These are phyloP conservation scores for Elymnias hypermnestra DNA, from an alignment of 1,140 invertebrate species.

Conservation along the genomic window DNA sequence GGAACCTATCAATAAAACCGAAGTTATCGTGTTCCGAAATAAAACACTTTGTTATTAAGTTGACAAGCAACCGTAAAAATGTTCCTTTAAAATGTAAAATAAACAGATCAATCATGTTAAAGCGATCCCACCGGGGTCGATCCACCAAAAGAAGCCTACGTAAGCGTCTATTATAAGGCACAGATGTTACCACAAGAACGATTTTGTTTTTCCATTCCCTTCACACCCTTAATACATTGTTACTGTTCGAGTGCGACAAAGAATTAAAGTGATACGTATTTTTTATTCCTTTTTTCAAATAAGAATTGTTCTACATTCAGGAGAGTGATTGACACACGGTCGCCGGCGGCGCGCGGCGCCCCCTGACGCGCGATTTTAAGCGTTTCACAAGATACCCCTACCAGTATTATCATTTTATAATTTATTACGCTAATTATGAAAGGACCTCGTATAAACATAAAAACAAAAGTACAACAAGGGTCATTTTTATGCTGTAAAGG, in stretches of 20 bases:
- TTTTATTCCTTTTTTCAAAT: conserved; percentile 71
- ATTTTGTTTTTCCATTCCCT: conserved; percentile 39
- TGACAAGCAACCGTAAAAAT: conserved; percentile 76
- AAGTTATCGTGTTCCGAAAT: conserved; percentile 71
- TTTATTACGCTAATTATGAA: conserved; percentile 75
- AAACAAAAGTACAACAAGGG: conserved; percentile 55
- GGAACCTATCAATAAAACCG: conserved; percentile 74
- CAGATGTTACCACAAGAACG: conserved; percentile 70
- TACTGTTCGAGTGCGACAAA: conserved; percentile 38
- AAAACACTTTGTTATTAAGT: conserved; percentile 76
- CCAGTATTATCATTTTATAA: conserved; percentile 74
- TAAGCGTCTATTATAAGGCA: conserved; percentile 74
- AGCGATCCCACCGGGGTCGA: conserved; percentile 71
- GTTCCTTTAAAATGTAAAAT: conserved; percentile 76
- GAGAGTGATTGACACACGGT: conserved; percentile 73
- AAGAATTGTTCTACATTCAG: conserved; percentile 72
- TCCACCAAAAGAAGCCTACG: conserved; percentile 73
- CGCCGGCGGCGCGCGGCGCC: conserved; percentile 60
- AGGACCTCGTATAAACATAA: conserved; percentile 66
- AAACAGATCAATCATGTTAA: conserved; percentile 76
- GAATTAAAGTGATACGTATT: conserved; percentile 65
- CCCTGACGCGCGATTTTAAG: conserved; percentile 60
- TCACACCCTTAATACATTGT: conserved; percentile 27
- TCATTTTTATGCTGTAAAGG: conserved; percentile 51
- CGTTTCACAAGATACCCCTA: conserved; percentile 67